These are phyloP conservation scores for Trimorus sp. DNA, from an alignment of 2,888 invertebrate genomes.

Conservation along the genomic window DNA sequence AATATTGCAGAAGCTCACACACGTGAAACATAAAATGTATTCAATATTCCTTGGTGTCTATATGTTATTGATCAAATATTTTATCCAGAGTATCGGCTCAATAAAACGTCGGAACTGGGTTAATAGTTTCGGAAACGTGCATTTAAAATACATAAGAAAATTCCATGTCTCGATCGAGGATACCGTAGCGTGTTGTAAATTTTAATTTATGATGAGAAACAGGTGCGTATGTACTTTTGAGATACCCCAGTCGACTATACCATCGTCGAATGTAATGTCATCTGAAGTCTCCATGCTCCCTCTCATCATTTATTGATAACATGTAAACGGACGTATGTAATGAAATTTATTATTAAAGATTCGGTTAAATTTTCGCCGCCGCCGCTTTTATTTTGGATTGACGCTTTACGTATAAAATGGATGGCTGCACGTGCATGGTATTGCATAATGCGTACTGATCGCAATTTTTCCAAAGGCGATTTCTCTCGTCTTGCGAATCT, in stretches of 20 bases:
- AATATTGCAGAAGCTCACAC: conserved; percentile 14
- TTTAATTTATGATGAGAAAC: conserved; percentile 60
- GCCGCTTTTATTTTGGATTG: conserved; percentile 45
- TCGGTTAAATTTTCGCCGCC: conserved; percentile 43
- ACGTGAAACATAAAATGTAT: conserved; percentile 34
- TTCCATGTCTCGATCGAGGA: conserved; percentile 21
- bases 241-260: conserved; percentile 16
- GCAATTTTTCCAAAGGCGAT: conserved; percentile 59
- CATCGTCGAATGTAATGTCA: conserved; percentile 9
- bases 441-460: conserved; percentile 56
- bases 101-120: conserved; percentile 43
- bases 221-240: conserved; percentile 43
- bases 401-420: conserved; percentile 55
- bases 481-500: conserved; percentile 49
- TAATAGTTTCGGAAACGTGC: conserved; percentile 49
- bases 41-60: conserved; percentile 11
- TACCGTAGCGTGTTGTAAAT: conserved; percentile 37
- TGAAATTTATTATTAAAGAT: conserved; percentile 52
- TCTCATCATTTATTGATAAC: conserved; percentile 45
- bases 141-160: conserved; percentile 51
- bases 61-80: conserved; percentile 47
- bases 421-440: conserved; percentile 60
- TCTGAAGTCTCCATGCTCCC: not conserved
- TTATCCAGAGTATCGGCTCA: conserved; percentile 39
- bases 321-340: conserved; percentile 27